A percentile compares a stretch with the other conserved stretches of the same genome.
Evolutionary conservation across 2,888 invertebrate species (phyloP).

Genomic region (Rambutsinella grinnellia): DNA sequence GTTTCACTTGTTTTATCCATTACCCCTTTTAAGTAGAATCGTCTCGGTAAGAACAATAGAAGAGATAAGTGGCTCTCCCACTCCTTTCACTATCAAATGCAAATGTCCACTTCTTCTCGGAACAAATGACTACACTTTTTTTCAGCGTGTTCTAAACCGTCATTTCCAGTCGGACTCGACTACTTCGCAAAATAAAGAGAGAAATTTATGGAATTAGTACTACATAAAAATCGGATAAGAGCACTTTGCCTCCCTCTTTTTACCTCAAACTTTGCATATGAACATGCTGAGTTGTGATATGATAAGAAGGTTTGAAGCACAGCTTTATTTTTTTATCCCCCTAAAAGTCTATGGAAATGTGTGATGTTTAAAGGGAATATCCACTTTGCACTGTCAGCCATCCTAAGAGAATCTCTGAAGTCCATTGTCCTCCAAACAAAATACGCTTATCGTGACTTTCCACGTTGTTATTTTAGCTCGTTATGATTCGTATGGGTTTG

Average conservation of each 20-base stretch:
- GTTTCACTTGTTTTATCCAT: no score
- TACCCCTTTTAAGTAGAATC: no score
- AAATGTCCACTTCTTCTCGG: conserved; percentile 25
- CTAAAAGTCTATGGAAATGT: not conserved
- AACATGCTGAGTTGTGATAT: not conserved
- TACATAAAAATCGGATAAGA: not conserved
- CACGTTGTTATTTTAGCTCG: no score
- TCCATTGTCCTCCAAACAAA: no score
- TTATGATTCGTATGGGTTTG: no score
- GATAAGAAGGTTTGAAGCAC: not conserved
- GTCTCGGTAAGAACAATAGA: not conserved
- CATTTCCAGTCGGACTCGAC: not conserved
- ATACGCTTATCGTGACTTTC: no score
- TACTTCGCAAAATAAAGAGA: not conserved
- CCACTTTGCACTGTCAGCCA: no score
- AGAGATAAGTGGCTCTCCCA: conserved; percentile 6
- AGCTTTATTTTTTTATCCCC: not conserved
- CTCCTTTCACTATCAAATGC: conserved; percentile 14
- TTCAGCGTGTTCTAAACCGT: not conserved
- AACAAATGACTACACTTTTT: not conserved
- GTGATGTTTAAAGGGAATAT: not conserved
- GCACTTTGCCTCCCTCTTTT: not conserved
- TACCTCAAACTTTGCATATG: not conserved
- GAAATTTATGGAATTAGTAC: not conserved
- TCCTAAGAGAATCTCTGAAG: no score